Conservation (phyloP, 2,113 vertebrate genomes). For the Ciconia boyciana region DNA sequence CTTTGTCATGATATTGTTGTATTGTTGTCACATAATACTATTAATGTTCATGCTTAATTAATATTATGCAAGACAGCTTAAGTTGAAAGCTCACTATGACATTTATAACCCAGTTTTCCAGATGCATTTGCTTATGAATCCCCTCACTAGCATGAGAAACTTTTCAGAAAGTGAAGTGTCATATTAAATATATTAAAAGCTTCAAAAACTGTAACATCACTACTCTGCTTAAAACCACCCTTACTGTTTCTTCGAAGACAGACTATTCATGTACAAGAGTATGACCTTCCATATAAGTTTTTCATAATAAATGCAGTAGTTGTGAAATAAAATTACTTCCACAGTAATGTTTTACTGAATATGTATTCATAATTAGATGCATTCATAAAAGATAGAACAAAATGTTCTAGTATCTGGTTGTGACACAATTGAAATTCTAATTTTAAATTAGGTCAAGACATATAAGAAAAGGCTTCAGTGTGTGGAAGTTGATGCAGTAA, state of each 20-base stretch:
- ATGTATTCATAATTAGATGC: neutral
- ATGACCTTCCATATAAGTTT: neutral
- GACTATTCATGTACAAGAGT: neutral
- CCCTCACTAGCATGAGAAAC: neutral
- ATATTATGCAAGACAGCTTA: neutral
- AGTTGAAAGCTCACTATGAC: neutral
- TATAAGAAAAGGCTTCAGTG: neutral
- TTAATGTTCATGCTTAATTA: neutral
- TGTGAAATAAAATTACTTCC: neutral
- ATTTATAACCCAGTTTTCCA: neutral
- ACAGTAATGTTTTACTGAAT: neutral
- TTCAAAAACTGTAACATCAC: neutral
- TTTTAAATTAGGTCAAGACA: slow-evolving; percentile 24
- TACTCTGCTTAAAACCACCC: neutral
- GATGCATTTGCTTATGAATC: neutral
- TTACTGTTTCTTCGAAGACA: neutral
- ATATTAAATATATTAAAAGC: neutral
- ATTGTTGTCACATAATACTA: neutral
- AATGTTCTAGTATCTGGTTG: slow-evolving; percentile 9
- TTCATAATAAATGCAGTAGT: neutral
- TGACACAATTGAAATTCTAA: neutral
- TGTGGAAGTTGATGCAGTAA: neutral
- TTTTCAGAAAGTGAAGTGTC: neutral
- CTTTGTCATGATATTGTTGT: neutral
- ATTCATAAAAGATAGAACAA: slow-evolving; percentile 14